Percentiles rank a stretch among this genome's conserved stretches.
phyloP scores from a whole-genome alignment of 2,888 invertebrate species.

The Palloptera scutellata region DNA sequence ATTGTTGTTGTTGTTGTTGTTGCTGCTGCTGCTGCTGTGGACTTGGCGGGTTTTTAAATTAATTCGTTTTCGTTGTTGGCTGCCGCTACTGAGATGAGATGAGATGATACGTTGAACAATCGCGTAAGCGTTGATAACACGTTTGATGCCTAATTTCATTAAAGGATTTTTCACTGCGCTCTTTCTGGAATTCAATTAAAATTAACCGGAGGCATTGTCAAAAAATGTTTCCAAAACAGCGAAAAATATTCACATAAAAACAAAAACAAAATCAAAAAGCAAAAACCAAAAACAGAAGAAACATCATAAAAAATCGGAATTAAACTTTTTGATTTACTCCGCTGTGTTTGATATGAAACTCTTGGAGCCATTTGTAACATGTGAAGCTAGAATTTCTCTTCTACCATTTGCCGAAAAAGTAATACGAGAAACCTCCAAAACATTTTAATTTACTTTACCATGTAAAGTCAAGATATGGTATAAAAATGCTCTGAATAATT shows the following conservation, averaged over 20 bases:
- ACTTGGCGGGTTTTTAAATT: slow-evolving; percentile 61
- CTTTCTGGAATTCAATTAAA: slow-evolving; percentile 58
- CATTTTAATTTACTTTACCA: too few species aligned
- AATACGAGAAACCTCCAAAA: too few species aligned
- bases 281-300: too few species aligned
- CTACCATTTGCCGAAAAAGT: too few species aligned
- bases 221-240: slow-evolving; percentile 32
- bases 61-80: slow-evolving; percentile 48
- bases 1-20: slow-evolving; percentile 37
- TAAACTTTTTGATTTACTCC: too few species aligned
- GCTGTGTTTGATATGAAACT: too few species aligned
- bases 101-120: neutral
- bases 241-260: neutral
- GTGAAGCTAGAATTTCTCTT: too few species aligned
- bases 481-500: too few species aligned
- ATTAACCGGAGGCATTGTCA: slow-evolving; percentile 55
- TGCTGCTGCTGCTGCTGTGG: slow-evolving; percentile 36
- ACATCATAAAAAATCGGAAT: too few species aligned
- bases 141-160: slow-evolving; percentile 58
- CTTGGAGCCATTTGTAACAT: too few species aligned
- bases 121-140: neutral
- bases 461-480: too few species aligned
- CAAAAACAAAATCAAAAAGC: too few species aligned
- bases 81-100: slow-evolving; percentile 12
- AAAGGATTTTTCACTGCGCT: slow-evolving; percentile 53